Evolutionary conservation across 2,113 vertebrate genomes (phyloP).

Genomic region (Tychaedon coryphoeus): DNA sequence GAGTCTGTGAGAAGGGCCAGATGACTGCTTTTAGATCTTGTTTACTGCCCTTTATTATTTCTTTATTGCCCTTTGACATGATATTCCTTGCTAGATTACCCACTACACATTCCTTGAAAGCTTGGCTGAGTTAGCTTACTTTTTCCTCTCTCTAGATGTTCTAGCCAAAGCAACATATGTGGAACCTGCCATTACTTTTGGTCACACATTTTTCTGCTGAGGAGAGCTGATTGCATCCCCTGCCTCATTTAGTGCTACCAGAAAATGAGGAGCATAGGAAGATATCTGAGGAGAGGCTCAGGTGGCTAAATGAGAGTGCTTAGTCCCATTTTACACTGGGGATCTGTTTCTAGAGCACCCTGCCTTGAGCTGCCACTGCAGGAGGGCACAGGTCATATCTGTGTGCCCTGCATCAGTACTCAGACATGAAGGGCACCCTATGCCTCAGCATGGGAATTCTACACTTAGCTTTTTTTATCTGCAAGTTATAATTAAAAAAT

Average conservation of each 20-base stretch:
- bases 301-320: not conserved
- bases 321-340: not conserved
- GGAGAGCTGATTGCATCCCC: not conserved
- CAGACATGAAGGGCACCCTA: not conserved
- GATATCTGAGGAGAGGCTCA: not conserved
- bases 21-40: not conserved
- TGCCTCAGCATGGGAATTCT: fast-evolving
- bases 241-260: not conserved
- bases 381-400: not conserved
- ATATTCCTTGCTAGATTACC: not conserved
- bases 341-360: not conserved
- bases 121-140: not conserved
- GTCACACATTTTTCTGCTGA: not conserved
- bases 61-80: not conserved
- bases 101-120: not conserved
- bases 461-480: not conserved
- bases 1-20: not conserved
- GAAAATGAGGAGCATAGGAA: not conserved
- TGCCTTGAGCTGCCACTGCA: not conserved
- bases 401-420: not conserved
- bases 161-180: not conserved
- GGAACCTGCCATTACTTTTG: not conserved
- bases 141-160: not conserved
- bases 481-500: not conserved
- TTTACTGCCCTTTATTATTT: not conserved